A percentile compares a stretch with the other conserved stretches of the same genome.
Evolutionary conservation across 2,888 invertebrate species (phyloP).

Genomic region (Ormyrus thymus): DNA sequence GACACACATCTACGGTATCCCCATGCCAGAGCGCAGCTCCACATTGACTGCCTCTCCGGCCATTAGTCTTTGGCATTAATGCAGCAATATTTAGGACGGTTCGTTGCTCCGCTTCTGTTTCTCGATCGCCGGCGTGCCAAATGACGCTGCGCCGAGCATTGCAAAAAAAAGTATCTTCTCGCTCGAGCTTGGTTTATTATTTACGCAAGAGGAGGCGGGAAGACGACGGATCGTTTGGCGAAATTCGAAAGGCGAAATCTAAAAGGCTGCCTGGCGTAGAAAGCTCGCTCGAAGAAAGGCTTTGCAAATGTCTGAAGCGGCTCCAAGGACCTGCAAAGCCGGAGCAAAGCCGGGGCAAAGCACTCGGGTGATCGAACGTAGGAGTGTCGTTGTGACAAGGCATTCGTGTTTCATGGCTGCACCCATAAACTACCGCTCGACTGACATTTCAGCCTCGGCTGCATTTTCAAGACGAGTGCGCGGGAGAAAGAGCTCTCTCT

Average conservation of each 20-base stretch:
- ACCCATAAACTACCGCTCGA: slow-evolving; percentile 30
- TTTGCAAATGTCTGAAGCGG: neutral
- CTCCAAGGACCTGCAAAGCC: neutral
- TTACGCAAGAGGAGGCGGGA: neutral
- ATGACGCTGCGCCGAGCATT: neutral
- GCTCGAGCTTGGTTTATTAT: neutral
- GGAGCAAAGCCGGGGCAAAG: neutral
- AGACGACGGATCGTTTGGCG: neutral
- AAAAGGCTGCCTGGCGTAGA: neutral
- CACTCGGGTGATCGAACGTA: slow-evolving; percentile 20
- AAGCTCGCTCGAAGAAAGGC: neutral
- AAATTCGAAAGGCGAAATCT: neutral
- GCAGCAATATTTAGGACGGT: neutral
- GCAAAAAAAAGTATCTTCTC: neutral
- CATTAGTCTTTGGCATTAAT: neutral
- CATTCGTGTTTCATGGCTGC: slow-evolving; percentile 17
- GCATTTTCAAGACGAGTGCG: too few relatives aligned
- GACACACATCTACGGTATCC: slow-evolving; percentile 65
- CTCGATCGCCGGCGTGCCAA: too few relatives aligned
- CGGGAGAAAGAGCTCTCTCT: too few relatives aligned
- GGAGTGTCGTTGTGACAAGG: slow-evolving; percentile 33
- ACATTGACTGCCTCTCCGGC: neutral
- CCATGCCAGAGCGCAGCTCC: neutral
- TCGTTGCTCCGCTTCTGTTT: neutral
- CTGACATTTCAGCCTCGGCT: neutral